phyloP scores from a whole-genome alignment of 53 echinoderm and acorn worm species.

The Holothuria leucospilota region DNA sequence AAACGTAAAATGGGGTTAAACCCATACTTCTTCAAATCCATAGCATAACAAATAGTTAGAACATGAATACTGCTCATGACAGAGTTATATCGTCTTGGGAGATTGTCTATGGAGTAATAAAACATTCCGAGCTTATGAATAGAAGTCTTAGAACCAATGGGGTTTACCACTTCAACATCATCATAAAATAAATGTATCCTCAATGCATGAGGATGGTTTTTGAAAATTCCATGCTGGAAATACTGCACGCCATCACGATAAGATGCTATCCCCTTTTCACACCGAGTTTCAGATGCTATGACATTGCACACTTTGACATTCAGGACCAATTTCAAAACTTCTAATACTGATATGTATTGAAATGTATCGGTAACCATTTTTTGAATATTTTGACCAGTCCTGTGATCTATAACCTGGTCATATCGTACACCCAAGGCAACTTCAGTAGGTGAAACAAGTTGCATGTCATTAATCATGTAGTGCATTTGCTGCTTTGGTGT shows the following conservation, averaged over 20 bases:
- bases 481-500: slow-evolving; percentile 29
- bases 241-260: slow-evolving; percentile 39
- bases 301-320: slow-evolving; percentile 16
- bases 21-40: slow-evolving; percentile 63
- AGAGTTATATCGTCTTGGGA: slow-evolving; percentile 55
- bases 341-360: slow-evolving; percentile 37
- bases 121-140: slow-evolving; percentile 64
- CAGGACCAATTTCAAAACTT: slow-evolving; percentile 42
- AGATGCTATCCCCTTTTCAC: neutral
- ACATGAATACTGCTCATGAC: slow-evolving; percentile 59
- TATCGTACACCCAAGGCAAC: slow-evolving; percentile 25
- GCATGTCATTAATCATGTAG: slow-evolving; percentile 27
- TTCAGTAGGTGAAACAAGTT: slow-evolving; percentile 17
- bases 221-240: slow-evolving; percentile 35
- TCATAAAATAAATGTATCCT: slow-evolving; percentile 67
- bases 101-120: slow-evolving; percentile 67
- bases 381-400: slow-evolving; percentile 19
- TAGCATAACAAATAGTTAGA: slow-evolving; percentile 49
- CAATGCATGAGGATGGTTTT: slow-evolving; percentile 37
- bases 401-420: slow-evolving; percentile 25
- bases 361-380: slow-evolving; percentile 24
- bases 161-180: slow-evolving; percentile 70
- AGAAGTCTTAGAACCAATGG: slow-evolving; percentile 56
- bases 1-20: slow-evolving; percentile 60
- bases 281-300: slow-evolving; percentile 21